Base-by-base conservation (phyloP, 1,140 invertebrate species). In the Phthorimaea operculella region DNA sequence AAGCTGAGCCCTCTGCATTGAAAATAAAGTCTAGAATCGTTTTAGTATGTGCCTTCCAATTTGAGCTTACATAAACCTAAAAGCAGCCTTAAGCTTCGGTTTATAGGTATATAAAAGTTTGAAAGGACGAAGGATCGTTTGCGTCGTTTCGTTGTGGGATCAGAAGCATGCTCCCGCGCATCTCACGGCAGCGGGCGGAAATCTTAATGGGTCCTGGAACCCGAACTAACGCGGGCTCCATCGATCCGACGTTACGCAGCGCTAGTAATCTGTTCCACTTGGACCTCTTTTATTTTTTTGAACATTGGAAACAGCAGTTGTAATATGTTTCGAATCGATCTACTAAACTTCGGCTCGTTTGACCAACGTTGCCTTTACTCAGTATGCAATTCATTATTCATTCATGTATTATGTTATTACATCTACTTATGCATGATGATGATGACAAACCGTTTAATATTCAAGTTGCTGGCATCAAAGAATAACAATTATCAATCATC, bases 121-220 rank as follows among this genome's bases (percentile, higher is more conserved):
- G n/a, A n/a, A 39, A 39, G n/a, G 36, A 10, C 3, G 3, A 39
- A 12, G n/a, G 36, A n/a, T 39, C 10, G n/a, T 39, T 39, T 39
- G n/a, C 10, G 36, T n/a, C 36, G n/a, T 39, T 12, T 28, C 2
- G 21, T 4, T 28, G 36, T 39, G 36, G 36, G 44, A 4, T 42
- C 14, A n/a, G 9, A 8, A 15, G 66, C 52, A 58, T 76, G 77
- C 79, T 77, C 77, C 77, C 68, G 78, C 74, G 79, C 77, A 81
- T 76, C 72, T 75, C 69, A 65, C 71, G 70, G 67, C 63, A 64
- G 59, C 71, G 72, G 69, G 66, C 80, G 81, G 79, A 84, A 82
- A 84, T 81, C 79, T 81, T 84, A 82, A 84, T 84, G 74, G 77
- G 68, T 76, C 76, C 75, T 74, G 77, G 74, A 79, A 74, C 73